phyloP scores from a whole-genome alignment of 2,797 vertebrate species.

The Neomorphus geoffroyi region DNA sequence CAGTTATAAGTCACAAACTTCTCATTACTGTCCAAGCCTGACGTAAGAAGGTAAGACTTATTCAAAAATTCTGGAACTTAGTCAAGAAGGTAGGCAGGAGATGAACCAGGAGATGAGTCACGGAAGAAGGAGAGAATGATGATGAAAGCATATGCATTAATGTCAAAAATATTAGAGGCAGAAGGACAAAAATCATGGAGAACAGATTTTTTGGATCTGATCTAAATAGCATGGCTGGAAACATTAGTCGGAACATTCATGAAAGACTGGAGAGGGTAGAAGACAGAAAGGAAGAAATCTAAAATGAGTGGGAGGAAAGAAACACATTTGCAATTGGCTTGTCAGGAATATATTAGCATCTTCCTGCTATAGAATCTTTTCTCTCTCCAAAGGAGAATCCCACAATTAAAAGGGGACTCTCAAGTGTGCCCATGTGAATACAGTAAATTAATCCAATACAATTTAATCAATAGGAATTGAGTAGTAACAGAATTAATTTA shows the following conservation, averaged over 20 bases:
- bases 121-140: not conserved
- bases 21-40: not conserved
- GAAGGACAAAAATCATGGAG: not conserved
- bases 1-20: not conserved
- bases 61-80: not conserved
- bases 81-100: not conserved
- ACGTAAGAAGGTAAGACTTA: not conserved
- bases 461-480: not conserved
- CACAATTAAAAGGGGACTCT: not conserved
- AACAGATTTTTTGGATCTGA: not conserved
- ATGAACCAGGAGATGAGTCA: not conserved
- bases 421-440: not conserved
- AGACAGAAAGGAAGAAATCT: not conserved
- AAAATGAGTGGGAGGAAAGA: not conserved
- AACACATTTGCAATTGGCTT: not conserved
- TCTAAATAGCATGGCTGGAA: not conserved
- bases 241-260: not conserved
- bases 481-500: not conserved
- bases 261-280: not conserved
- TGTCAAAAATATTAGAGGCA: not conserved
- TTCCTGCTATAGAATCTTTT: not conserved
- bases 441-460: not conserved
- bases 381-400: not conserved
- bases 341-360: not conserved
- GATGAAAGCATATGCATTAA: not conserved